Percentiles rank a stretch among this genome's conserved stretches.
Evolutionary conservation across 1,140 invertebrate genomes (phyloP).

Genomic region (Camponotus vicinus): DNA sequence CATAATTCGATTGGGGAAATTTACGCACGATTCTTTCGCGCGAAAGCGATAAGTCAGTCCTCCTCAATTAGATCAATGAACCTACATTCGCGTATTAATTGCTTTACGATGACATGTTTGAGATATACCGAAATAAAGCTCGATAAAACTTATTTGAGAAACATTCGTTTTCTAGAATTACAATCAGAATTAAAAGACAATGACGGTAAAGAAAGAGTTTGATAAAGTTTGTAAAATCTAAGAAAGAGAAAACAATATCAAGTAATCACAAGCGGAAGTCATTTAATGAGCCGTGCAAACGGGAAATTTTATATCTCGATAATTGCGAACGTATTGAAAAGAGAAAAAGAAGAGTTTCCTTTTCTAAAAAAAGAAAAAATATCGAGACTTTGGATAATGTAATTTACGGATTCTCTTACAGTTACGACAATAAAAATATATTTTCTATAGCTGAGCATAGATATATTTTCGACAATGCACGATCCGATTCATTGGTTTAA

Average conservation of each 20-base stretch:
- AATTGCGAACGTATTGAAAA: background rate
- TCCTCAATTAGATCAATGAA: background rate
- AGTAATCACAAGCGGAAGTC: slow-evolving; percentile 1
- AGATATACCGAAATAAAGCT: background rate
- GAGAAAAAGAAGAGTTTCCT: background rate
- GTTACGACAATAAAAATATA: background rate
- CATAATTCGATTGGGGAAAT: slow-evolving; percentile 50
- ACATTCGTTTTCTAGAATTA: slow-evolving; percentile 8
- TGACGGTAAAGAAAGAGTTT: slow-evolving; percentile 1
- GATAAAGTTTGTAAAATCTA: slow-evolving; percentile 39
- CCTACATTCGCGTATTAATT: background rate
- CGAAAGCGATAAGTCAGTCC: background rate
- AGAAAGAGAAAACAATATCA: slow-evolving; percentile 18
- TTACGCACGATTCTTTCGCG: slow-evolving; percentile 1
- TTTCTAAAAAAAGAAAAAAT: background rate
- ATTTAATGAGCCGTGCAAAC: slow-evolving; percentile 30
- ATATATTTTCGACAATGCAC: slow-evolving; percentile 8
- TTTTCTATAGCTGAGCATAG: background rate
- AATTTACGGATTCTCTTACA: slow-evolving; percentile 16
- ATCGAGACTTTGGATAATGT: background rate
- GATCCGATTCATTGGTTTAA: slow-evolving; percentile 29
- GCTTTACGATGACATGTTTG: background rate
- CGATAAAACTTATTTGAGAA: slow-evolving; percentile 4
- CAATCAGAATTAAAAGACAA: slow-evolving; percentile 37
- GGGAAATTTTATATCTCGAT: slow-evolving; percentile 25